Base-by-base conservation (phyloP, 2,113 vertebrate species). In the Dipodomys merriami region DNA sequence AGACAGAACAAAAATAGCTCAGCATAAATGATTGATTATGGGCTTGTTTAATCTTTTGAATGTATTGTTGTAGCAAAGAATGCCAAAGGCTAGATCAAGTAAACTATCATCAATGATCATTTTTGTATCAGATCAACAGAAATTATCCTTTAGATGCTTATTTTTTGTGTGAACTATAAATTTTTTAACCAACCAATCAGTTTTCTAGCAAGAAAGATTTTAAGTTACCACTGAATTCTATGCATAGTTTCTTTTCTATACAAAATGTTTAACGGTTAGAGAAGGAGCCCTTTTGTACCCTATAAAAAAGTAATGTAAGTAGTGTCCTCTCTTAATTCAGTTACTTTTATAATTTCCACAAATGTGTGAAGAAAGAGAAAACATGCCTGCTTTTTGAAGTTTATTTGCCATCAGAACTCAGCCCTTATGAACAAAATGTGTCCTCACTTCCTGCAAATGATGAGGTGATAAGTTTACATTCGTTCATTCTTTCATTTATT, bases 1-100 rank as follows among this genome's bases (percentile, higher is more conserved):
- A 84, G 92, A 65, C 8, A 86, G 89, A 95, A 64, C 74, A 90
- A 44, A 96, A 97, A 95, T 97, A 96, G 84, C 80, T 92, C 77
- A 33, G 19, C 16, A 44, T 78, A 77, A 92, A 62, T 92, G 91
- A 87, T 89, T 1, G 5, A 72, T 96, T 86, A 23, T 72, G 77
- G 79, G 65, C 84, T 94, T 91, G 86, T 73, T 77, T 82, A 94
- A 77, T 89, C 69, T 57, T 25, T 57, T 64, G 88, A 20, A 91
- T 67, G 81, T 87, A 46, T 25, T 39, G 22, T 11, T 64, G 49
- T 86, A 73, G 68, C 86, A 89, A 57, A 90, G 81, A 87, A 46
- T 94, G 39, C 5, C n/a, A 68, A 78, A 68, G 57, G 2, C 39
- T 86, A 44, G 60, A 27, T 77, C 68, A 84, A 44, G 18, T 80